These are phyloP conservation scores for Cotesia typhae DNA, from an alignment of 1,140 invertebrate species.

Conservation along the genomic window DNA sequence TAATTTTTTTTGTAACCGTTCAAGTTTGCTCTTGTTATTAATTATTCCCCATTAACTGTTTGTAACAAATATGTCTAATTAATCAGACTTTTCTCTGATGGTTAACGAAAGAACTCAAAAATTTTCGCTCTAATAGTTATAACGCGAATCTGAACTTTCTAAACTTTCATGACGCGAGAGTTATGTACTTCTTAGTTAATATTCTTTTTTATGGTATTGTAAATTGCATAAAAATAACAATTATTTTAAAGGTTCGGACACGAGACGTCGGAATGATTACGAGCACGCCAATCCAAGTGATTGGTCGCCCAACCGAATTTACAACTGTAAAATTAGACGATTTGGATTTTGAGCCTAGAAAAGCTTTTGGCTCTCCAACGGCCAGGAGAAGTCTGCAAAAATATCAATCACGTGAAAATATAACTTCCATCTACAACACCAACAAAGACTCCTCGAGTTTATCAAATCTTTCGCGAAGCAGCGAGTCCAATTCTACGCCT, in stretches of 20 bases:
- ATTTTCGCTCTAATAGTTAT: constrained; percentile 14
- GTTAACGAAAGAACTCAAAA: constrained; percentile 2
- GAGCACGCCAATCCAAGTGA: constrained; percentile 49
- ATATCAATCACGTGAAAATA: background rate
- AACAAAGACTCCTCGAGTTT: constrained; percentile 25
- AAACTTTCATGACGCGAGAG: constrained; percentile 27
- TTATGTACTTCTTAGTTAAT: constrained; percentile 20
- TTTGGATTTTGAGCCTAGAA: background rate
- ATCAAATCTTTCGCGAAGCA: constrained; percentile 22
- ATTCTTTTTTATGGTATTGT: background rate
- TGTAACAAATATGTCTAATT: constrained; percentile 7
- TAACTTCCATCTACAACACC: background rate
- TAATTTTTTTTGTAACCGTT: background rate
- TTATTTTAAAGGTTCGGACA: constrained; percentile 38
- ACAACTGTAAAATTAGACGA: constrained; percentile 18
- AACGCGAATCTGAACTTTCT: constrained; percentile 32
- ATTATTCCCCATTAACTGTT: constrained; percentile 2
- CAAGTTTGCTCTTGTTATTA: background rate
- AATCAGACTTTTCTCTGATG: background rate
- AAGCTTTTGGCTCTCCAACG: constrained; percentile 25
- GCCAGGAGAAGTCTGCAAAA: constrained; percentile 6
- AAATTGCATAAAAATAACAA: constrained; percentile 12
- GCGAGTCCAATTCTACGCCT: constrained; percentile 23
- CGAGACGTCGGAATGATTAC: constrained; percentile 56
- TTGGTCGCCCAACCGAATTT: constrained; percentile 28